Evolutionary conservation across 2,888 invertebrate genomes (phyloP), one percentile per base, ranked within the genome.

Genomic region (Eupelmus urozonus): DNA sequence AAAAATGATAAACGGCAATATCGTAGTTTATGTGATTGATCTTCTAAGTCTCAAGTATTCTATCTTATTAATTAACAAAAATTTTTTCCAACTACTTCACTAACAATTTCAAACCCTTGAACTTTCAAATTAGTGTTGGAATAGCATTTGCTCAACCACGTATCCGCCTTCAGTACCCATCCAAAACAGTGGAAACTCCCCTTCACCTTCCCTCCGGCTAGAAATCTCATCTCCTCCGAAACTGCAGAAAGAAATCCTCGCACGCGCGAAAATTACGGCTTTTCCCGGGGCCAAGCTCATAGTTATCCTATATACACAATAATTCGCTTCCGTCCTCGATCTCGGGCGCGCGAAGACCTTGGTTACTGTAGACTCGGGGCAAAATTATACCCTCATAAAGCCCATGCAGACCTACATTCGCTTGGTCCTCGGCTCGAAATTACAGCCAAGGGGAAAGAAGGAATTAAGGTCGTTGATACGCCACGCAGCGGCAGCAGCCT

Each of bases 401-500:
- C 11, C 51, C 1, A 51, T 11, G 13, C 60, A 25, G 29, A 66
- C 49, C 51, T 66, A 66, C 29, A 51, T 49, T 29, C 23, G 0
- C 13, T 13, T 13, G 3, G 3, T 4, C 13, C 27, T 27, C 27
- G 25, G 27, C 4, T 4, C 34, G 49, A 27, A 49, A 49, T 27
- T 49, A 27, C 25, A 25, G 49, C 45, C 4, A n/a, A n/a, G n/a
- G n/a, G n/a, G n/a, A n/a, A n/a, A n/a, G n/a, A n/a, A 16, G 49
- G 40, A 72, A 72, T 72, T 72, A 62, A 72, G 72, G 62, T 62
- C 72, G 62, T 62, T 72, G 72, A 53, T 72, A 62, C 62, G 29
- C 40, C 2, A 9, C 57, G 18, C 45, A 7, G 23, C 42, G 25
- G 5, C 16, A 16, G 63, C 25, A 45, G 9, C 34, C 3, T 34